Conservation (phyloP, 2,797 vertebrate species). For the Labroides dimidiatus region DNA sequence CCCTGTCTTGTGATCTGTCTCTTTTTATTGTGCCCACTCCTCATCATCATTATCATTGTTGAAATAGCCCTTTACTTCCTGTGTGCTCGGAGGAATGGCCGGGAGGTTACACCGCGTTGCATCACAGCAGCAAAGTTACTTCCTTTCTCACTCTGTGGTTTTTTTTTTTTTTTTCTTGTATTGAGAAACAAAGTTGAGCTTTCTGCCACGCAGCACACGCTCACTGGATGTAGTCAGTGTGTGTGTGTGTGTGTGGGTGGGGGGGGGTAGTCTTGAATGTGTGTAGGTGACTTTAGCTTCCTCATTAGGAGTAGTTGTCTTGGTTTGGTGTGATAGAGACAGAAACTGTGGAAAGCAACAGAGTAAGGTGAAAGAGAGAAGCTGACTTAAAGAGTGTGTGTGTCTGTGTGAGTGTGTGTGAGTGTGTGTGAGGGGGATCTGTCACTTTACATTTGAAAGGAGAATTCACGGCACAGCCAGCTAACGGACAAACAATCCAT, state of each 20-base stretch:
- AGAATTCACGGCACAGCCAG: constrained; percentile 69
- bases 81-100: constrained; percentile 27
- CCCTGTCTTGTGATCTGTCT: constrained; percentile 36
- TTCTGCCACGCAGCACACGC: constrained; percentile 23
- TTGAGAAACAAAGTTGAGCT: constrained; percentile 15
- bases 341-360: constrained; percentile 30
- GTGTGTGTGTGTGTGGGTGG: constrained; percentile 1
- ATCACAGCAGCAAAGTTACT: constrained; percentile 39
- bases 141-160: constrained; percentile 14
- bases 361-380: constrained; percentile 31
- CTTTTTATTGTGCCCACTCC: constrained; percentile 25
- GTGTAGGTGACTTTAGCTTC: constrained; percentile 56
- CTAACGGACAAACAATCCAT: constrained; percentile 84
- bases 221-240: neutral
- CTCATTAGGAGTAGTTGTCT: constrained; percentile 48
- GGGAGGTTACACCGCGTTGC: constrained; percentile 48
- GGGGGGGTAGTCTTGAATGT: constrained; percentile 6
- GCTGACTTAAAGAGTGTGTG: constrained; percentile 18
- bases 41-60: constrained; percentile 38
- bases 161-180: constrained; percentile 8
- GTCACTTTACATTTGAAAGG: constrained; percentile 82
- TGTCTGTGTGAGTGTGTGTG: neutral
- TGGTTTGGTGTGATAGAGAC: constrained; percentile 33
- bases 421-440: constrained; percentile 38
- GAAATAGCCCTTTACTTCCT: constrained; percentile 48